Percentiles rank a stretch among this genome's conserved stretches.
Evolutionary conservation across 2,113 vertebrate species (phyloP).

Genomic region (Corythoichthys intestinalis): DNA sequence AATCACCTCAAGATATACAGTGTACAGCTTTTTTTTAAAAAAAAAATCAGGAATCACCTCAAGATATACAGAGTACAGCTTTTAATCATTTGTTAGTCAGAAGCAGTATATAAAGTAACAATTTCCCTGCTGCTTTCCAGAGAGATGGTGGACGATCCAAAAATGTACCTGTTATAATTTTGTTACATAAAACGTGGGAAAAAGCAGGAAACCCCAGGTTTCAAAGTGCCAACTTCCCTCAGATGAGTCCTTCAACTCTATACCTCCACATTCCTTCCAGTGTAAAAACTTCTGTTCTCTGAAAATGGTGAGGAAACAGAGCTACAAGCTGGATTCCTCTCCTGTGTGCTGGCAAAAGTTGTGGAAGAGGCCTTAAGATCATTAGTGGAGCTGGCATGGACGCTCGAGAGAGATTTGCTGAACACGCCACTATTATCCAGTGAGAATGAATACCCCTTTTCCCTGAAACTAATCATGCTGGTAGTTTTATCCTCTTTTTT

Average conservation of each 20-base stretch:
- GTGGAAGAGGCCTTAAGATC: constrained; percentile 67
- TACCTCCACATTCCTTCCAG: constrained; percentile 53
- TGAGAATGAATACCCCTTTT: constrained; percentile 59
- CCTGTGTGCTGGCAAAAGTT: constrained; percentile 54
- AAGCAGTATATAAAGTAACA: too few species aligned
- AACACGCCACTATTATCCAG: constrained; percentile 67
- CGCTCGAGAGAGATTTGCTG: constrained; percentile 63
- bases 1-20: too few species aligned
- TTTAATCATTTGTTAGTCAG: too few species aligned
- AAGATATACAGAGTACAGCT: too few species aligned
- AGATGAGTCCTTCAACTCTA: constrained; percentile 61
- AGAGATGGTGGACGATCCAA: not conserved
- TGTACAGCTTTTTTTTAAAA: too few species aligned
- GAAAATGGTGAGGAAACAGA: constrained; percentile 51
- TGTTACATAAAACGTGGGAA: not conserved
- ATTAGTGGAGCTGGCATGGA: constrained; percentile 67
- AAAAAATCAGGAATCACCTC: too few species aligned
- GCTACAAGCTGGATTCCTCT: constrained; percentile 55
- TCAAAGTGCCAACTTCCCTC: constrained; percentile 40
- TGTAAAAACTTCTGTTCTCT: constrained; percentile 46
- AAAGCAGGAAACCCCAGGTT: not conserved
- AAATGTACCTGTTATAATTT: not conserved
- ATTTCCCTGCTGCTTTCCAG: not conserved
- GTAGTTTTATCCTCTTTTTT: constrained; percentile 63
- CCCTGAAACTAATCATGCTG: constrained; percentile 61